These are phyloP conservation scores for Rhinogobio ventralis DNA, from an alignment of 2,797 vertebrate genomes.

Conservation along the genomic window DNA sequence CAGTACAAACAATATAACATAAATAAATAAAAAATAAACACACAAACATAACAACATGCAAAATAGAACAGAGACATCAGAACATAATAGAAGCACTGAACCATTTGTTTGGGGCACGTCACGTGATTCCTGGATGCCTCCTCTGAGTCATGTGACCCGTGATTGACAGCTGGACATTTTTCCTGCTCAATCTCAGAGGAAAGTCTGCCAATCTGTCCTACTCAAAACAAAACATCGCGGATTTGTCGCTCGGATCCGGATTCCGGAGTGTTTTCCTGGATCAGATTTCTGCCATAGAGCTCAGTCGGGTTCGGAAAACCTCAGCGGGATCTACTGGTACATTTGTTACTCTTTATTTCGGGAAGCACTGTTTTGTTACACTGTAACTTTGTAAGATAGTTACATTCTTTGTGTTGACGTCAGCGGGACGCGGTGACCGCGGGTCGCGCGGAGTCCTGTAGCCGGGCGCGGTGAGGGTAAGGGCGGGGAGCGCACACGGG, in stretches of 20 bases:
- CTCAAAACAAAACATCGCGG: not conserved
- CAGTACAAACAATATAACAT: too few relatives aligned
- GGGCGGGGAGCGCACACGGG: constrained; percentile 64
- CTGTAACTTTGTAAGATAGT: not conserved
- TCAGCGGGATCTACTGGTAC: not conserved
- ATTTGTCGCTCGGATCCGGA: not conserved
- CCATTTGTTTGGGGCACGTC: constrained; percentile 9
- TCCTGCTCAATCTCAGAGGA: constrained; percentile 45
- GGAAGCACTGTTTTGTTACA: not conserved
- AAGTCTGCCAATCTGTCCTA: not conserved
- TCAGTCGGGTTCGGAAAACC: not conserved
- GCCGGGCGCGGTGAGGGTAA: constrained; percentile 67
- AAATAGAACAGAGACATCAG: not conserved
- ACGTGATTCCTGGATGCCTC: constrained; percentile 52
- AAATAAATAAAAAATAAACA: too few relatives aligned
- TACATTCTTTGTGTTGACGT: not conserved
- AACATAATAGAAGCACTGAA: not conserved
- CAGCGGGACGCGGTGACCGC: constrained; percentile 5
- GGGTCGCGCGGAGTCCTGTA: constrained; percentile 34
- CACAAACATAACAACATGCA: too few relatives aligned
- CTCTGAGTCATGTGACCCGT: constrained; percentile 75
- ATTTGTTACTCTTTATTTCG: not conserved
- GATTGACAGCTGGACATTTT: constrained; percentile 54
- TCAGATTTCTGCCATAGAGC: not conserved
- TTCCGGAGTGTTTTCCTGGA: not conserved